Evolutionary conservation across 2,888 invertebrate species (phyloP).

Genomic region (Torymus aiolomorphi): DNA sequence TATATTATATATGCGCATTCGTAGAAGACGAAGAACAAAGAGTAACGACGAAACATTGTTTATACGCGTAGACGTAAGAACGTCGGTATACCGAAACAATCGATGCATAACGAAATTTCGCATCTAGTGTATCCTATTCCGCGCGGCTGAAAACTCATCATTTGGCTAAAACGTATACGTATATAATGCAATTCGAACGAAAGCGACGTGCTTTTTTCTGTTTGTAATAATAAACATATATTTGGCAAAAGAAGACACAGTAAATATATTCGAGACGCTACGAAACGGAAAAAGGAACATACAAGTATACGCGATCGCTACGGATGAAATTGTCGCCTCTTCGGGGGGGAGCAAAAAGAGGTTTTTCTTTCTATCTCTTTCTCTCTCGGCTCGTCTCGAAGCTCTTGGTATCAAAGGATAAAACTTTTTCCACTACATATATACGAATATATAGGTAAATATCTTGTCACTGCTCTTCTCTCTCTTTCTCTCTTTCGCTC

Average conservation of each 20-base stretch:
- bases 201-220: too few relatives aligned
- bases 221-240: too few relatives aligned
- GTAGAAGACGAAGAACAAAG: background rate
- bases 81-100: conserved; percentile 17
- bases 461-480: conserved; percentile 64
- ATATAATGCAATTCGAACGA: too few relatives aligned
- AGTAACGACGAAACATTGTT: conserved; percentile 14
- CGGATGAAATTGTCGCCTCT: conserved; percentile 53
- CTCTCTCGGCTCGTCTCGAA: conserved; percentile 41
- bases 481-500: too few relatives aligned
- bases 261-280: conserved; percentile 9
- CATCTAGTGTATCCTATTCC: background rate
- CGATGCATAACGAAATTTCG: conserved; percentile 15
- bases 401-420: conserved; percentile 65
- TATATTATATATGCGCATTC: background rate
- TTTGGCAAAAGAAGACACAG: conserved; percentile 4
- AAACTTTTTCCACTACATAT: conserved; percentile 62
- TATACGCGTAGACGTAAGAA: background rate
- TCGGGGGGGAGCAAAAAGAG: conserved; percentile 51
- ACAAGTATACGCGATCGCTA: conserved; percentile 58
- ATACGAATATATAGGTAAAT: conserved; percentile 69
- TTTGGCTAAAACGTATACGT: conserved; percentile 10
- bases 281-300: background rate
- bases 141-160: background rate
- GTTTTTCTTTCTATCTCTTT: conserved; percentile 28